Base-by-base conservation (phyloP, 2,797 vertebrate genomes). In the Phyllotis vaccarum region DNA sequence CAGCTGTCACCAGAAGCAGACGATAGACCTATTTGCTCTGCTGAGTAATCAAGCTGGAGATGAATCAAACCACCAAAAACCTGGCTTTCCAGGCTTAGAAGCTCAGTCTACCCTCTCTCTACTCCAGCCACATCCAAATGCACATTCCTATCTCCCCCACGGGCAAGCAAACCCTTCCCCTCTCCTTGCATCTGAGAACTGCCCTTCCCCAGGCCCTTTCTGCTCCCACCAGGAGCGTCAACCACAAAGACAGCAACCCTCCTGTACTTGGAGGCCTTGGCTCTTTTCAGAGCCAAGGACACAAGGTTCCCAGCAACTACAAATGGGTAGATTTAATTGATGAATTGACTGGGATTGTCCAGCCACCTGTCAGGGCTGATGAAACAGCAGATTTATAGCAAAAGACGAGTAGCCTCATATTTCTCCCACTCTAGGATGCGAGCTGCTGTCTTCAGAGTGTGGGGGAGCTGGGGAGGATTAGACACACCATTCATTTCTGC, bases 401-500 rank as follows among this genome's bases (percentile, higher is more conserved):
- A 88, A 96, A n/a, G 0, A 70, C n/a, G 64, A 95, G 76, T 93
- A 60, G 43, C 96, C 95, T 97, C 83, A 0, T 3, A 88, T 37
- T 89, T 94, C 87, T 96, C 90, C 94, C 49, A 27, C 5, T 1
- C 68, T 0, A 2, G 70, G 86, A 90, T 5, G 82, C 1, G 40
- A 82, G 78, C 52, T 10, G 56, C 91, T 78, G 9, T 10, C 94
- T 93, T 96, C 95, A 0, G 21, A 10, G 68, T 24, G 96, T 90
- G 13, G 86, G 34, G 91, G 80, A 86, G 85, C 12, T 60, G 88
- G 86, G 81, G 29, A 93, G 96, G 81, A 94, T 22, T 37, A 85
- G 93, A 96, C 92, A 94, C 91, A 86, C 90, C 97, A 34, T 96
- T 95, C 92, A 86, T 97, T 96, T 96, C 78, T 29, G 49, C 94